Base-by-base conservation (phyloP, 2,113 vertebrate genomes). In the Bostrychus sinensis region DNA sequence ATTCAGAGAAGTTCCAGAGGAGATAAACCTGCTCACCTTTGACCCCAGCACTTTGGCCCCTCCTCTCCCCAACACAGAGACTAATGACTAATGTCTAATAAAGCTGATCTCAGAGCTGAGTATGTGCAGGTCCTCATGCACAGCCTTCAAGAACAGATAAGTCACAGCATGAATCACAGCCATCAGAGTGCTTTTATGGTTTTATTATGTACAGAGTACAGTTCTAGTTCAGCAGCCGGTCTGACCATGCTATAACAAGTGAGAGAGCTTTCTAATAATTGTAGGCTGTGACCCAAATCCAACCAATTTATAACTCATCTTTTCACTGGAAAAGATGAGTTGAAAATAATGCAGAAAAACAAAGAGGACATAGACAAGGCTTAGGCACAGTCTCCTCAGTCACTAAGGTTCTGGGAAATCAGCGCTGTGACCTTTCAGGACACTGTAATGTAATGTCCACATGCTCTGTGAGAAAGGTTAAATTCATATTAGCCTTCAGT, bases 11-110 rank as follows among this genome's bases (percentile, higher is more conserved):
- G 59, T 76, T 36, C 62, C 28, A 39, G 12, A 50, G 65, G 59
- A 75, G 70, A 81, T 77, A 65, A 75, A 70, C 75, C 61, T 58
- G 43, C 54, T 77, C 22, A 72, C 62, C 77, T 83, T 66, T 81
- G 75, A 79, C 42, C 61, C n/a, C n/a, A n/a, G n/a, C n/a, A n/a
- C n/a, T 48, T 36, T 3, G 10, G 39, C 22, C 61, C 68, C 43
- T 41, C 50, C 43, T 38, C 30, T 41, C 16, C 22, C 68, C 74
- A 61, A 73, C 58, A 68, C 56, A 20, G 22, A 22, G 19, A 56
- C n/a, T n/a, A n/a, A n/a, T n/a, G n/a, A n/a, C n/a, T n/a, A n/a
- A n/a, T n/a, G n/a, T n/a, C n/a, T n/a, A n/a, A n/a, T n/a, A n/a
- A n/a, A n/a, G n/a, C n/a, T n/a, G n/a, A n/a, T 36, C 42, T 16